A percentile compares a stretch with the other conserved stretches of the same genome.
Conservation (phyloP, 2,797 vertebrate species). For the Hoplostethus atlanticus region DNA sequence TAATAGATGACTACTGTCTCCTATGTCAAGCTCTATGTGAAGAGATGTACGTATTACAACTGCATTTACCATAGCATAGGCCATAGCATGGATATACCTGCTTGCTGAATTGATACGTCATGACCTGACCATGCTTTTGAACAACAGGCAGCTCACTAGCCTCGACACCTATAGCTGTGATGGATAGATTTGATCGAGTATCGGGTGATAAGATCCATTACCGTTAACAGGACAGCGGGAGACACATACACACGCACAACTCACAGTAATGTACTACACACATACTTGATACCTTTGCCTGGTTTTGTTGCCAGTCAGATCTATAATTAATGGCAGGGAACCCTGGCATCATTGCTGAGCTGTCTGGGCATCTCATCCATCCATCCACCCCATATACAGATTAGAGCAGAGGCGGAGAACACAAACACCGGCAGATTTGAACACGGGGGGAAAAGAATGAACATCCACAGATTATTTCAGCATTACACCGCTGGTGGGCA, state of each 20-base stretch:
- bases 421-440: slow-evolving; percentile 3
- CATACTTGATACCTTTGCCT: slow-evolving; percentile 30
- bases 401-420: slow-evolving; percentile 19
- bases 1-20: not conserved
- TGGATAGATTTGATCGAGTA: slow-evolving; percentile 59
- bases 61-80: slow-evolving; percentile 7
- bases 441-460: slow-evolving; percentile 9
- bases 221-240: slow-evolving; percentile 23
- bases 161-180: slow-evolving; percentile 54
- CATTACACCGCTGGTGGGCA: slow-evolving; percentile 23
- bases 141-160: slow-evolving; percentile 11
- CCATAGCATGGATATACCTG: not conserved
- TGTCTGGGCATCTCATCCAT: slow-evolving; percentile 20
- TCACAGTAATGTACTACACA: slow-evolving; percentile 37
- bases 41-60: not conserved
- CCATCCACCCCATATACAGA: slow-evolving; percentile 13
- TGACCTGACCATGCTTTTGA: slow-evolving; percentile 6
- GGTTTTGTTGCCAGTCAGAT: slow-evolving; percentile 37
- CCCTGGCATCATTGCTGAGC: slow-evolving; percentile 17
- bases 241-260: not conserved
- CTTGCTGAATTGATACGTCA: not conserved
- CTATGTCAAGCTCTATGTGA: not conserved
- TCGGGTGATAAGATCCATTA: slow-evolving; percentile 59
- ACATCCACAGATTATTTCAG: slow-evolving; percentile 36
- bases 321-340: slow-evolving; percentile 63